phyloP scores from a whole-genome alignment of 2,797 vertebrate species.

The Amazonetta brasiliensis region DNA sequence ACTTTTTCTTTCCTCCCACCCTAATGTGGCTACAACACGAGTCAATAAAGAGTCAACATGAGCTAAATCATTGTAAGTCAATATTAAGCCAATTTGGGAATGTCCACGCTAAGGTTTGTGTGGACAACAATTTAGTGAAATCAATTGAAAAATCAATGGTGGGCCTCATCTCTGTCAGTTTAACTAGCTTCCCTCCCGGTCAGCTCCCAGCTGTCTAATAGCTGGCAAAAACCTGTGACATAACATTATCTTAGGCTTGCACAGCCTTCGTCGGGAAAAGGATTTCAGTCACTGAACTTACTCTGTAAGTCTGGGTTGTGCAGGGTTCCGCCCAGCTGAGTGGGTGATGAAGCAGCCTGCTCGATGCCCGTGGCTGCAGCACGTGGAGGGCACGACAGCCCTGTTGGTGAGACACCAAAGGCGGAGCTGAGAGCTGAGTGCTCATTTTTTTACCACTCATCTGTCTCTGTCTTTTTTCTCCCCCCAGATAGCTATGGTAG shows the following conservation, averaged over 20 bases:
- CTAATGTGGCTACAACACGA: neutral
- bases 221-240: neutral
- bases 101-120: conserved; percentile 17
- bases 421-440: neutral
- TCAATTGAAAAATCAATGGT: conserved; percentile 56
- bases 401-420: neutral
- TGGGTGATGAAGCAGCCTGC: neutral
- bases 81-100: conserved; percentile 31
- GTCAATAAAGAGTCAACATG: neutral
- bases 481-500: neutral
- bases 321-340: neutral
- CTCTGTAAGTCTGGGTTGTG: neutral
- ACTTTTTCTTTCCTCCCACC: too few relatives aligned
- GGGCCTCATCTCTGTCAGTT: conserved; percentile 2
- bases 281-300: neutral
- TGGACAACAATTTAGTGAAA: conserved; percentile 49
- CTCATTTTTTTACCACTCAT: neutral
- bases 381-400: neutral
- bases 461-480: neutral
- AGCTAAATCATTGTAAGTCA: conserved; percentile 37
- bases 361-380: neutral
- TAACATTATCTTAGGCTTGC: neutral
- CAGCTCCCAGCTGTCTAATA: neutral
- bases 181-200: conserved; percentile 18
- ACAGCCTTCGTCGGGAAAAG: neutral